Percentiles rank a stretch among this genome's conserved stretches.
These are phyloP conservation scores for Oryzias dopingdopingensis DNA, from an alignment of 2,797 vertebrate genomes.

Conservation along the genomic window DNA sequence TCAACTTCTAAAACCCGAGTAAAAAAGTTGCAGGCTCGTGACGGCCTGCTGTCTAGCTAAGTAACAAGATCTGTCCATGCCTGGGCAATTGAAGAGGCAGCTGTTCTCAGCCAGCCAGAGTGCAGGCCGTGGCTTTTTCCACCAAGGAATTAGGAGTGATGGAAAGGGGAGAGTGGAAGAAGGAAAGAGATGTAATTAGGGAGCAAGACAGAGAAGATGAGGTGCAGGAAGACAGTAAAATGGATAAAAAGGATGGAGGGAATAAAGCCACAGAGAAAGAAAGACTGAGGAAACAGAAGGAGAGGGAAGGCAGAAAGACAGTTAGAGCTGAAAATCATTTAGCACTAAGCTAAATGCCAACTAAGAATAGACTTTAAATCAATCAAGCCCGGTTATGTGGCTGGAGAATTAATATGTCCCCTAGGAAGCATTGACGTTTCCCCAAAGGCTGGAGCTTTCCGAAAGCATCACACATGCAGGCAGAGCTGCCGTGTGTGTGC, in stretches of 20 bases:
- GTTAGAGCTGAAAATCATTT: slow-evolving; percentile 75
- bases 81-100: slow-evolving; percentile 53
- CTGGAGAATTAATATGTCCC: slow-evolving; percentile 66
- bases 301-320: slow-evolving; percentile 38
- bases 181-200: slow-evolving; percentile 52
- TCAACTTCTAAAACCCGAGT: slow-evolving; percentile 27
- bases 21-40: slow-evolving; percentile 27
- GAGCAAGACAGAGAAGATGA: slow-evolving; percentile 35
- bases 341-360: slow-evolving; percentile 79
- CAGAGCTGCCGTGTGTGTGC: too few relatives aligned
- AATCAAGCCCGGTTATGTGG: slow-evolving; percentile 71
- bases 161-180: slow-evolving; percentile 21
- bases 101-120: slow-evolving; percentile 39
- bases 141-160: slow-evolving; percentile 49
- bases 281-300: slow-evolving; percentile 25
- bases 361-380: slow-evolving; percentile 82
- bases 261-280: slow-evolving; percentile 14
- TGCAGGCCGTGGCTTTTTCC: slow-evolving; percentile 31
- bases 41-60: slow-evolving; percentile 31
- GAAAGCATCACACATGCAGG: too few relatives aligned
- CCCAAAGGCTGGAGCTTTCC: slow-evolving; percentile 24
- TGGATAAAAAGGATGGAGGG: slow-evolving; percentile 14
- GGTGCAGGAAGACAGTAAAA: slow-evolving; percentile 20
- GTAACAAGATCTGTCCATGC: slow-evolving; percentile 57
- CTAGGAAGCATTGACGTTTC: slow-evolving; percentile 47